Evolutionary conservation across 2,797 vertebrate genomes (phyloP).

Genomic region (Eospalax fontanierii): DNA sequence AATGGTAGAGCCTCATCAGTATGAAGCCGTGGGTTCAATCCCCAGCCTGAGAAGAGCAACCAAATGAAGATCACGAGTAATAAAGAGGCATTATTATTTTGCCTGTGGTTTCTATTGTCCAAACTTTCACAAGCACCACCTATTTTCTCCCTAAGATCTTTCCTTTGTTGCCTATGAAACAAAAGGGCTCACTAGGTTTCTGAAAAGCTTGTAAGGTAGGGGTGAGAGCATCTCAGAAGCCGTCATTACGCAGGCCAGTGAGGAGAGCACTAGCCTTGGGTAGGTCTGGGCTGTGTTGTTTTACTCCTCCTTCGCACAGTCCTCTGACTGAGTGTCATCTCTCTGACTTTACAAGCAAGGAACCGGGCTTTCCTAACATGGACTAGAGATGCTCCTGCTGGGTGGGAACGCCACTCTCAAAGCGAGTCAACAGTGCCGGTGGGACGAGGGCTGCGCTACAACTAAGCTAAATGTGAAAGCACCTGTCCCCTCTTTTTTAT

Average conservation of each 20-base stretch:
- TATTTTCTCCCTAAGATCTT: not conserved
- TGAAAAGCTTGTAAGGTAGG: not conserved
- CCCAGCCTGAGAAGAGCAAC: not conserved
- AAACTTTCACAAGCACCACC: constrained; percentile 33
- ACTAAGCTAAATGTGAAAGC: constrained; percentile 26
- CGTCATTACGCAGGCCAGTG: not conserved
- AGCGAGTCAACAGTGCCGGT: not conserved
- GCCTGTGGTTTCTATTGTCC: constrained; percentile 45
- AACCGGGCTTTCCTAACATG: not conserved
- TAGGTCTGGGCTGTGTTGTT: not conserved
- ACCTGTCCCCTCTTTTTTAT: not conserved
- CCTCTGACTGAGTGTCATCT: not conserved
- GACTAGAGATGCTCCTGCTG: not conserved
- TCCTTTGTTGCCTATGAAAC: constrained; percentile 31
- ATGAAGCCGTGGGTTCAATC: not conserved
- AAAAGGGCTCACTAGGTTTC: constrained; percentile 19
- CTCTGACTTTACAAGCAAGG: not conserved
- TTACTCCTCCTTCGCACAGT: not conserved
- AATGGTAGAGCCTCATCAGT: not conserved
- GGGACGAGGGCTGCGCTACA: not conserved
- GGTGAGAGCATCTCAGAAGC: too few species aligned
- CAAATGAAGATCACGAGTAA: constrained; percentile 12
- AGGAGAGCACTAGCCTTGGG: not conserved
- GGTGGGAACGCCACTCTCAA: not conserved
- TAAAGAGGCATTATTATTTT: constrained; percentile 38